Percentiles rank a stretch among this genome's conserved stretches.
Evolutionary conservation across 2,888 invertebrate species (phyloP).

Genomic region (Noctua pronuba): DNA sequence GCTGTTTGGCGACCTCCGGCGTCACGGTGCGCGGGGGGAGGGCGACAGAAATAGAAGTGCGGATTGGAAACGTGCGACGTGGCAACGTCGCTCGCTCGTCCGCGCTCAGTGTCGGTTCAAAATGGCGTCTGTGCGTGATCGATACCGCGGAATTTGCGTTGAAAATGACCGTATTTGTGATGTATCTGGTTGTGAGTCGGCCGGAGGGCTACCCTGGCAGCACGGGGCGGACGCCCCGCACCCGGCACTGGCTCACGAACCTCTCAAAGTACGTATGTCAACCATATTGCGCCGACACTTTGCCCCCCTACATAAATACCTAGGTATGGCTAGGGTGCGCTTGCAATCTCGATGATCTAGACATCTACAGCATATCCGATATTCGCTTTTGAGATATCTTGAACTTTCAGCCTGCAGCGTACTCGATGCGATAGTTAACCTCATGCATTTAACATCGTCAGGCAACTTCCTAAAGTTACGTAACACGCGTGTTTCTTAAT

Average conservation of each 20-base stretch:
- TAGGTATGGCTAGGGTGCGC: constrained; percentile 79
- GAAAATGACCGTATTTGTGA: constrained; percentile 88
- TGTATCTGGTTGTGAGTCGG: constrained; percentile 88
- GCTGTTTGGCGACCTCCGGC: constrained; percentile 84
- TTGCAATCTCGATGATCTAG: constrained; percentile 77
- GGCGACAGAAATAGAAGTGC: constrained; percentile 88
- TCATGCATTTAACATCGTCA: constrained; percentile 68
- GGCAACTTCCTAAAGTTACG: constrained; percentile 72
- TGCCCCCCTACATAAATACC: constrained; percentile 76
- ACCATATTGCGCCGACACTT: constrained; percentile 89
- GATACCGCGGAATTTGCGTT: constrained; percentile 88
- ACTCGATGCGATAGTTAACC: constrained; percentile 52
- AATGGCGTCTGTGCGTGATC: constrained; percentile 90
- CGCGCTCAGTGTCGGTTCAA: constrained; percentile 89
- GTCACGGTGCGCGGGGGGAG: constrained; percentile 74
- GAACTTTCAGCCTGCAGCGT: constrained; percentile 68
- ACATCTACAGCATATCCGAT: constrained; percentile 78
- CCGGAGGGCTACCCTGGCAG: constrained; percentile 85
- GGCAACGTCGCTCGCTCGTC: constrained; percentile 87
- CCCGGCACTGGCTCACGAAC: constrained; percentile 84
- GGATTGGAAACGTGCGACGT: constrained; percentile 87
- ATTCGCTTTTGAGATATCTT: constrained; percentile 73
- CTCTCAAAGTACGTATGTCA: constrained; percentile 88
- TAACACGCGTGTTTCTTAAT: constrained; percentile 61
- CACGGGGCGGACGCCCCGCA: constrained; percentile 82